Evolutionary conservation across 2,797 vertebrate species (phyloP), one percentile per base, ranked within the genome.

Genomic region (Ptychobarbus kaznakovi): DNA sequence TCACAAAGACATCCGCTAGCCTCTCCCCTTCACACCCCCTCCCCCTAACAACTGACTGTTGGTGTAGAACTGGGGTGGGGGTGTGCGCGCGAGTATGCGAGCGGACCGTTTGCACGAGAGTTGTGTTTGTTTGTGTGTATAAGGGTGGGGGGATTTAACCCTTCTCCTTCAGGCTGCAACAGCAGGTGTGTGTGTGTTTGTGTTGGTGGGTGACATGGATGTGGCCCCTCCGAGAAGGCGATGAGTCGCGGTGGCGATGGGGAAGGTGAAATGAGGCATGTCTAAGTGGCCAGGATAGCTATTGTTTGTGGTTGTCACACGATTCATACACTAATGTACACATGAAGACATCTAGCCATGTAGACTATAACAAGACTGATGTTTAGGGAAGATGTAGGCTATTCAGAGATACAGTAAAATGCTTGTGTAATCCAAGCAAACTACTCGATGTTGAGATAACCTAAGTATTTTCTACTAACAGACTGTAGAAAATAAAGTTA

Each of bases 1-100:
- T 46, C 32, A 95, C 94, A 95, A 95, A 95, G 94, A 94, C 93
- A 93, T 92, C 93, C 90, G 87, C 87, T 90, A 83, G 88, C 90
- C 90, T 91, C 91, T 91, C 90, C 93, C 92, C 90, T 32, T 32
- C 32, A 32, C 32, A 32, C 32, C 32, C 32, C 32, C 32, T 89
- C 93, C 93, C 91, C 90, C 91, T 91, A 88, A 93, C 90, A 91
- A 89, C 90, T 90, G 90, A 91, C 93, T 93, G 91, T 92, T 94
- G 92, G 91, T 90, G 89, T 86, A 87, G 89, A 89, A 90, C 90
- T 89, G 92, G 63, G 28, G 63, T 66, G 15, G 89, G 79, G 86
- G 86, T 40, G 44, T 70, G 86, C 70, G 83, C 83, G 80, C 10
- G 83, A 90, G 76, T 86, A 82, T 91, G 88, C 86, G 76, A 91